Evolutionary conservation across 2,113 vertebrate genomes (phyloP), one percentile per base, ranked within the genome.

Genomic region (Gnathonemus echidnorhynchus): DNA sequence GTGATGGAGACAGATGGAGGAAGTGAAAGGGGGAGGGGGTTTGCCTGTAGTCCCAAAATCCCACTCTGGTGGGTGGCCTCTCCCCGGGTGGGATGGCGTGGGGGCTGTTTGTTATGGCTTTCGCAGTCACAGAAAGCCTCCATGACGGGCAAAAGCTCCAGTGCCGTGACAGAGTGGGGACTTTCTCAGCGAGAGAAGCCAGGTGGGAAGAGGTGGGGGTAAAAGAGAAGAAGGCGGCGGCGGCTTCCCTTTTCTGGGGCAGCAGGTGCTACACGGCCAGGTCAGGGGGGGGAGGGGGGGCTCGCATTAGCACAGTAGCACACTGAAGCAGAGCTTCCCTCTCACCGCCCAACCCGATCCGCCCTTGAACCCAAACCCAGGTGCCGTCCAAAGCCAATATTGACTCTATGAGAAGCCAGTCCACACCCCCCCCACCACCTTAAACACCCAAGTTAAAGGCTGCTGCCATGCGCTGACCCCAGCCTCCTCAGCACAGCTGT

Each of bases 351-450:
- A 74, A 90, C 92, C 88, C 35, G 85, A 88, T 93, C 89, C 90
- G 91, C 93, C 94, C 91, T 91, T 77, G 92, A 87, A 70, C 91
- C 93, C 92, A 93, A 89, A 91, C 90, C 84, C 80, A 90, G 86
- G 91, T 91, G 90, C 90, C 91, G 53, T 89, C 80, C 92, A 89
- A 93, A 91, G 91, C 93, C 94, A 94, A 96, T 95, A 93, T 93
- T 94, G 94, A 94, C 92, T 89, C 87, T 89, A 53, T 89, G 77
- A 92, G 92, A 90, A 91, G 90, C 89, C 88, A 90, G 13, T 56
- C 74, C 74, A 77, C 66, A 9, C 24, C 17, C 35, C 87, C 49
- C 48, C 1, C 1, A 9, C 50, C 58, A 15, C 50, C 62, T 8
- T 5, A 35, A 85, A 39, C 31, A 35, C 35, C 27, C 74, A 27